phyloP scores from a whole-genome alignment of 2,113 vertebrate species.

The Oncorhynchus kisutch region DNA sequence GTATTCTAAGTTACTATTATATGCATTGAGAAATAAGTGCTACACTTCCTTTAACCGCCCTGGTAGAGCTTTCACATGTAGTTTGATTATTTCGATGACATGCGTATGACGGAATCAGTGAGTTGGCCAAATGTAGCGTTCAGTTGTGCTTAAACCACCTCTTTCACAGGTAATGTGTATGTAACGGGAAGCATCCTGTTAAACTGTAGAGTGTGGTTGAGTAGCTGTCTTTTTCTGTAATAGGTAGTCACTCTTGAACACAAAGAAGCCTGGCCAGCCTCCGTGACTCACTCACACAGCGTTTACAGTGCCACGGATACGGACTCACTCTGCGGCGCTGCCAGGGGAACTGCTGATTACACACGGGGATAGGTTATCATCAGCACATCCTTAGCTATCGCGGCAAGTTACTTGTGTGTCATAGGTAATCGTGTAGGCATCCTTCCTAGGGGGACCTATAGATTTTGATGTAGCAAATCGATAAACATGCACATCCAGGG shows the following conservation, averaged over 20 bases:
- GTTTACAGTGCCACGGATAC: slow-evolving; percentile 29
- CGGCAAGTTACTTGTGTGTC: slow-evolving; percentile 42
- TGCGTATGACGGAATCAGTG: neutral
- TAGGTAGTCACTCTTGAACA: too few relatives aligned
- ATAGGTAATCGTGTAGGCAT: slow-evolving; percentile 26
- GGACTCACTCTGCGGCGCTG: slow-evolving; percentile 35
- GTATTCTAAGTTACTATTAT: too few relatives aligned
- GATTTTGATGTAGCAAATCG: neutral
- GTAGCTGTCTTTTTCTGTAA: slow-evolving; percentile 2
- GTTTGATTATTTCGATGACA: neutral
- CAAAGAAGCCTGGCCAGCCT: neutral
- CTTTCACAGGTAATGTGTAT: slow-evolving; percentile 3
- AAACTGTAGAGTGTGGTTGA: neutral
- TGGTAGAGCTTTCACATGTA: too few relatives aligned
- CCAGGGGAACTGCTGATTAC: slow-evolving; percentile 36
- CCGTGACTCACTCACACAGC: slow-evolving; percentile 46
- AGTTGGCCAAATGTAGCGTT: neutral
- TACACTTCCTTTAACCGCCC: too few relatives aligned
- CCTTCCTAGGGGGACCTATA: neutral
- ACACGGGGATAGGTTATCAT: slow-evolving; percentile 15
- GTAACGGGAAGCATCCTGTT: neutral
- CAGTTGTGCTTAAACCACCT: neutral
- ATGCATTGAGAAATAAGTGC: too few relatives aligned
- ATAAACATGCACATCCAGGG: neutral
- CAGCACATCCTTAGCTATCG: slow-evolving; percentile 30